Conservation (phyloP, 2,888 invertebrate genomes). For the Drosophila tripunctata region DNA sequence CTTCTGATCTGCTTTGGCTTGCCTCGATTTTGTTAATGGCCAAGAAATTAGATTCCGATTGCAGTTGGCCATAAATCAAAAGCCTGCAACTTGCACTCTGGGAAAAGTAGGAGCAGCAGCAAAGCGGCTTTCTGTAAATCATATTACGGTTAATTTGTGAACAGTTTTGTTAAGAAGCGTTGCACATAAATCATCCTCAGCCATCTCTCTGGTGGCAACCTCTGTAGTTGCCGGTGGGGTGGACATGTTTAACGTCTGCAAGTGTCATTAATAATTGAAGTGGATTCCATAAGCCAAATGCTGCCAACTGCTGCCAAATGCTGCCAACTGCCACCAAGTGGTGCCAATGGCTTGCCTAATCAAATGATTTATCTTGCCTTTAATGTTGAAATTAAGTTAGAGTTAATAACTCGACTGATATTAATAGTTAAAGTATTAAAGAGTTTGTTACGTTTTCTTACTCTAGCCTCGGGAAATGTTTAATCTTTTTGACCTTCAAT, state of each 20-base stretch:
- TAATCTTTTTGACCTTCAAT: conserved; percentile 20
- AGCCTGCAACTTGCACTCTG: conserved; percentile 54
- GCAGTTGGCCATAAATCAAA: conserved; percentile 74
- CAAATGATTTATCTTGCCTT: conserved; percentile 52
- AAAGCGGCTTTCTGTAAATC: conserved; percentile 62
- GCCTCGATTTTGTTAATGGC: conserved; percentile 73
- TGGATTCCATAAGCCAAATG: conserved; percentile 20
- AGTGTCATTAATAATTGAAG: conserved; percentile 66
- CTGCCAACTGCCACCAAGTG: conserved; percentile 28
- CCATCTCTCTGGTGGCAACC: not conserved
- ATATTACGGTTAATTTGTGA: conserved; percentile 77
- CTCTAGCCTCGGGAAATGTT: conserved; percentile 5
- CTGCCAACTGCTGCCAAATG: conserved; percentile 35
- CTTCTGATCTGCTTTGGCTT: conserved; percentile 24
- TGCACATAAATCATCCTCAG: conserved; percentile 63
- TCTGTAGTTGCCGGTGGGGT: conserved; percentile 6
- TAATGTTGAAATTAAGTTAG: conserved; percentile 25
- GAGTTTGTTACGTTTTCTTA: not conserved
- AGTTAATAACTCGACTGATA: conserved; percentile 12
- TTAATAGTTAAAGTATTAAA: not conserved
- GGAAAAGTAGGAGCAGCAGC: conserved; percentile 44
- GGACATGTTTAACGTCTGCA: conserved; percentile 55
- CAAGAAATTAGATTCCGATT: conserved; percentile 78
- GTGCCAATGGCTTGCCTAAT: conserved; percentile 35
- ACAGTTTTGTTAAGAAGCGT: conserved; percentile 68